These are phyloP conservation scores for Lamprotornis superbus DNA, from an alignment of 2,113 vertebrate genomes.

Conservation along the genomic window DNA sequence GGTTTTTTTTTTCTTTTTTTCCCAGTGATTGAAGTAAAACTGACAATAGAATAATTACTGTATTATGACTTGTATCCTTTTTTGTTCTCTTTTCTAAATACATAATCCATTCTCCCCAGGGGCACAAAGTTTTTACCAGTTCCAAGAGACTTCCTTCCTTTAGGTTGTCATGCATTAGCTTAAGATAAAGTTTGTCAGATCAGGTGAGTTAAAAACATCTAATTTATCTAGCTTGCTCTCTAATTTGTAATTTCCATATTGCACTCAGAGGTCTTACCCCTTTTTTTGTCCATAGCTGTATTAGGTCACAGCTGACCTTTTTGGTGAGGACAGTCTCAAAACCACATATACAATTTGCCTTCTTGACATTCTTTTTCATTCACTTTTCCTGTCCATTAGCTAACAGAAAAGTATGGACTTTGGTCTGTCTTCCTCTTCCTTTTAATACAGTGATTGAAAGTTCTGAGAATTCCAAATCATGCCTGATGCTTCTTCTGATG, in stretches of 20 bases:
- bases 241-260: neutral
- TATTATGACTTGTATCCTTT: neutral
- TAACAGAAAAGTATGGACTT: neutral
- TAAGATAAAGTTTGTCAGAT: neutral
- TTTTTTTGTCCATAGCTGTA: neutral
- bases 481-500: neutral
- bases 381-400: neutral
- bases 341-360: neutral
- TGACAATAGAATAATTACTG: neutral
- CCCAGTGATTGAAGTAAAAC: neutral
- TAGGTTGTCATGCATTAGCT: neutral
- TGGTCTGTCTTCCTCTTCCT: neutral
- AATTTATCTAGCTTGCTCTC: neutral
- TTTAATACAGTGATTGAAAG: neutral
- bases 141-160: neutral
- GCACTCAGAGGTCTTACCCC: neutral
- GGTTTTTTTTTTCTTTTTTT: neutral
- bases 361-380: neutral
- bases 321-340: neutral
- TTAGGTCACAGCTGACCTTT: neutral
- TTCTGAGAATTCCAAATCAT: neutral
- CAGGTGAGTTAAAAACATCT: neutral
- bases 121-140: neutral
- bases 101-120: neutral
- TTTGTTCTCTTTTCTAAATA: neutral